Conservation (phyloP, 2,113 vertebrate species). For the Etheostoma cragini region DNA sequence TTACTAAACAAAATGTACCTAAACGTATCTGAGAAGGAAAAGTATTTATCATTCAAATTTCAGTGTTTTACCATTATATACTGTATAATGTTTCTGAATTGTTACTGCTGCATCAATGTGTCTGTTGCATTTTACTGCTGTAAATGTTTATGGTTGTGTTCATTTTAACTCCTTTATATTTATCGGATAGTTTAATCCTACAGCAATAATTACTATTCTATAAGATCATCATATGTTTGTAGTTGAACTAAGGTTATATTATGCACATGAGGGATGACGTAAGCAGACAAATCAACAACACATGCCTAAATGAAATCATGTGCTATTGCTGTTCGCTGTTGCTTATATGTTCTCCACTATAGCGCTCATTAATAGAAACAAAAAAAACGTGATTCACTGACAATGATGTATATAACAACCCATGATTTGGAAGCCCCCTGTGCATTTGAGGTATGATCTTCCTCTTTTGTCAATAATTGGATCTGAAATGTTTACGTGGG, state of each 20-base stretch:
- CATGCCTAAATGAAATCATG: slow-evolving; percentile 12
- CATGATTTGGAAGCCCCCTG: neutral
- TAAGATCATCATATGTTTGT: too few species aligned
- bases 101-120: too few species aligned
- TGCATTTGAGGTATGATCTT: neutral
- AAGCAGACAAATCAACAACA: slow-evolving; percentile 30
- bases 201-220: too few species aligned
- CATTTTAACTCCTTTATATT: too few species aligned
- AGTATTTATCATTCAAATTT: too few species aligned
- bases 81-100: too few species aligned
- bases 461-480: slow-evolving; percentile 1
- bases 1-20: too few species aligned
- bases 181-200: too few species aligned
- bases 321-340: slow-evolving; percentile 8
- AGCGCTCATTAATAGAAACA: neutral
- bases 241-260: neutral
- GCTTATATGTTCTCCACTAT: neutral
- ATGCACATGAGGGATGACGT: neutral
- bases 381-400: slow-evolving; percentile 24
- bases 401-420: neutral
- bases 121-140: too few species aligned
- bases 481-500: slow-evolving; percentile 35
- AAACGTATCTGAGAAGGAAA: too few species aligned
- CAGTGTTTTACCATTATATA: too few species aligned
- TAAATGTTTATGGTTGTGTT: too few species aligned